Percentiles rank a stretch among this genome's conserved stretches.
phyloP scores from a whole-genome alignment of 2,113 vertebrate species.

The Melanerpes aurifrons region DNA sequence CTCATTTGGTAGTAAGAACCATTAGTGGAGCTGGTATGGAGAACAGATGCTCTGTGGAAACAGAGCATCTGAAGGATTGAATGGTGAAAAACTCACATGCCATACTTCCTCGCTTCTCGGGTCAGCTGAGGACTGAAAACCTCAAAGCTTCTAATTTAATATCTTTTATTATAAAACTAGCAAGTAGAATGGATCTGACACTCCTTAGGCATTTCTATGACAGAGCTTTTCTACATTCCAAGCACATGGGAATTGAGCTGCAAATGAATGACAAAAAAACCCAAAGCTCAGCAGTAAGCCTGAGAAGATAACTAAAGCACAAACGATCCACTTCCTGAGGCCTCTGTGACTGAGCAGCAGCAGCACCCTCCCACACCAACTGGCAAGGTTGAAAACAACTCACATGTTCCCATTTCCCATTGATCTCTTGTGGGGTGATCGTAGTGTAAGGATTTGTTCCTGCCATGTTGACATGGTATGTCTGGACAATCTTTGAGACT shows the following conservation, averaged over 20 bases:
- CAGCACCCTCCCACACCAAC: not conserved
- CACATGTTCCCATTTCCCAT: slow-evolving; percentile 97
- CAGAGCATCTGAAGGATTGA: not conserved
- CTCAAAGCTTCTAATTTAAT: not conserved
- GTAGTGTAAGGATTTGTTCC: slow-evolving; percentile 95
- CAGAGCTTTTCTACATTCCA: not conserved
- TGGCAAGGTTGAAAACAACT: slow-evolving; percentile 53
- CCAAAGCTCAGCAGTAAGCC: not conserved
- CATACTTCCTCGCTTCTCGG: not conserved
- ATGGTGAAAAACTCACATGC: not conserved
- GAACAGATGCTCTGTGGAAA: not conserved
- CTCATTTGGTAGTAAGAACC: not conserved
- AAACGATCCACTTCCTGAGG: not conserved
- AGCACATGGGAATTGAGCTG: not conserved
- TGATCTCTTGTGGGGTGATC: slow-evolving; percentile 95
- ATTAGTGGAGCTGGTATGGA: not conserved
- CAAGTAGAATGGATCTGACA: not conserved
- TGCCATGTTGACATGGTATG: slow-evolving; percentile 96
- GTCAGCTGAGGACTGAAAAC: not conserved
- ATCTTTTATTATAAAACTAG: not conserved
- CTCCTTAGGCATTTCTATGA: not conserved
- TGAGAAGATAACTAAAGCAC: not conserved
- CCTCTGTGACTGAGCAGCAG: not conserved
- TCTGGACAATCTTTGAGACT: slow-evolving; percentile 96
- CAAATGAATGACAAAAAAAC: not conserved